Evolutionary conservation across 2,797 vertebrate genomes (phyloP), one percentile per base, ranked within the genome.

Genomic region (Hoplostethus mediterraneus): DNA sequence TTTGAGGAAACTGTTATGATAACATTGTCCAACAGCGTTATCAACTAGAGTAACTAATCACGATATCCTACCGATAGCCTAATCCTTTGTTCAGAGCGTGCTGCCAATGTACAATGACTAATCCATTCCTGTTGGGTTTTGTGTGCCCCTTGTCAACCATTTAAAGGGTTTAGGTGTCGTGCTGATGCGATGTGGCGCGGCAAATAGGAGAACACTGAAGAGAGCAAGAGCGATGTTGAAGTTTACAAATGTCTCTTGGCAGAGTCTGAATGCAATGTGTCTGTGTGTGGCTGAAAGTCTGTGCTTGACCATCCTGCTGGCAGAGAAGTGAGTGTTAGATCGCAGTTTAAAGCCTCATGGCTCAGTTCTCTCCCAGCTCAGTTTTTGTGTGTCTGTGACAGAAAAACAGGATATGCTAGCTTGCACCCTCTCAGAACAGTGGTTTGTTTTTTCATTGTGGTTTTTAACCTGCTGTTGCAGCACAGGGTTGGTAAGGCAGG

Each of bases 401-500:
- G 77, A 88, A 87, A 87, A 93, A 93, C 92, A 93, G 92, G 91
- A 93, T 87, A 88, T 84, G 80, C 74, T 71, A 74, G 78, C 58
- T 69, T 49, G 71, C 74, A 73, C 83, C 74, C 77, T 49, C 40
- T 73, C 12, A 47, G 13, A 63, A 61, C 67, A 2, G 73, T 69
- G 52, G n/a, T 30, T 48, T 61, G 36, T 61, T 67, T 71, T 77
- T 28, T 67, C 60, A 0, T 38, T 88, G 80, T 67, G 82, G 79
- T 82, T 88, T 87, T 79, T 55, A 75, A 81, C 75, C 64, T 82
- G 69, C 67, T 57, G 57, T 60, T 83, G 67, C 25, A 6, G 59
- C 74, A 66, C 71, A 85, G 54, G 55, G 78, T 72, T 85, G 66
- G 73, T 67, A 58, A 76, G 55, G 65, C 65, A 21, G 49, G 69